Percentiles rank a stretch among this genome's conserved stretches.
phyloP scores from a whole-genome alignment of 2,113 vertebrate species.

The Poecile atricapillus region DNA sequence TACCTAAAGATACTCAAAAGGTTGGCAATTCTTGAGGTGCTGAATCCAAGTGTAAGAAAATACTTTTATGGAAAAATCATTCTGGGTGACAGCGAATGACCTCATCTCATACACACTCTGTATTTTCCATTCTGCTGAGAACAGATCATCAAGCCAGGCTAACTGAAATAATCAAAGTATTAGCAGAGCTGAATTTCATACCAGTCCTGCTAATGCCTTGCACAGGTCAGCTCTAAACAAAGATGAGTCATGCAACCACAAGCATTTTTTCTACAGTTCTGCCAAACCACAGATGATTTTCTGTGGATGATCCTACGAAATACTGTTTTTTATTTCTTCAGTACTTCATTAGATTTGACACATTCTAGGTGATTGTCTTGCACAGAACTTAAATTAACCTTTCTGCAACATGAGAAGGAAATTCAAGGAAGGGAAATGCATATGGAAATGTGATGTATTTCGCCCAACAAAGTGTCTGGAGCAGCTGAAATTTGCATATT shows the following conservation, averaged over 20 bases:
- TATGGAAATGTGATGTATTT: neutral
- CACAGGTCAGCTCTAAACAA: neutral
- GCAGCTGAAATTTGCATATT: neutral
- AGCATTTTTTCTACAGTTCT: neutral
- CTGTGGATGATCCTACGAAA: neutral
- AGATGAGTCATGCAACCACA: neutral
- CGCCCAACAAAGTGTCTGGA: neutral
- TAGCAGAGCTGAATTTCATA: neutral
- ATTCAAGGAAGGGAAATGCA: neutral
- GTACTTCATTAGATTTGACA: neutral
- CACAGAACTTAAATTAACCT: neutral
- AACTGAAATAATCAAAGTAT: neutral
- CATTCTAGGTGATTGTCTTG: neutral
- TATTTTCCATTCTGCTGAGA: neutral
- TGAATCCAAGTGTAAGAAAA: neutral
- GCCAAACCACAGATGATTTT: neutral
- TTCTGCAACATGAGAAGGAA: neutral
- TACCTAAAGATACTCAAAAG: neutral
- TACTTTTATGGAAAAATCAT: neutral
- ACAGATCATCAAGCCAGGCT: neutral
- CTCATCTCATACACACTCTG: neutral
- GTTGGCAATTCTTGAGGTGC: neutral
- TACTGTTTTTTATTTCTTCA: neutral
- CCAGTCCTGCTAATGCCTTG: neutral
- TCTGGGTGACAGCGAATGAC: neutral